Evolutionary conservation across 1,140 invertebrate species (phyloP), one percentile per base, ranked within the genome.

Genomic region (Cotesia glomerata): DNA sequence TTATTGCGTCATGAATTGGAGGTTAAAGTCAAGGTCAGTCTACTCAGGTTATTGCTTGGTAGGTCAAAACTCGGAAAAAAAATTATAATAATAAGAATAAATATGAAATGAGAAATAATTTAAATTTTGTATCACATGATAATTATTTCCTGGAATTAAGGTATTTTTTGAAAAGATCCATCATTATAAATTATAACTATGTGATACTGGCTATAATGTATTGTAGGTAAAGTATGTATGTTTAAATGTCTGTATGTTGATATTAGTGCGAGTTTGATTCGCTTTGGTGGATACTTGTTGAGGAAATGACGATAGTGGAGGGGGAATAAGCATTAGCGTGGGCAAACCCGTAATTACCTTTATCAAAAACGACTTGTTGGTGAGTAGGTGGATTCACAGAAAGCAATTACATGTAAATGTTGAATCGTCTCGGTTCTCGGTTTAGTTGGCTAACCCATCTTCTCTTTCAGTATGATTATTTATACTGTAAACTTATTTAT

Each of bases 331-430:
- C 77, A 82, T 83, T 83, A 82, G 80, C 82, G 77, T 82, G 83
- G 82, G 80, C 81, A 83, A 82, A 80, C 82, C 82, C 76, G 77
- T 82, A 84, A 85, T 85, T 84, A 84, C 76, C 79, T 81, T 85
- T 85, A 85, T 85, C 84, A 85, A 85, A 85, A 85, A 81, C 82
- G 82, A 82, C 81, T 82, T 79, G 81, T 79, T 78, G 39, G 79
- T 80, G 80, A 81, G 82, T 84, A 82, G 83, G 82, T 82, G 82
- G 79, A 83, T 85, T 84, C 82, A 79, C 74, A 82, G 84, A 84
- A 85, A 80, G 79, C 84, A 83, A 85, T 85, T 85, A 85, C 84
- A 84, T 85, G 84, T 83, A 84, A 85, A 84, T 85, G 78, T 73
- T 59, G 26, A 45, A 67, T 74, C 80, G 84, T 83, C 81, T 84